Percentiles rank a stretch among this genome's conserved stretches.
Conservation (phyloP, 2,797 vertebrate genomes). For the Borostomias antarcticus region DNA sequence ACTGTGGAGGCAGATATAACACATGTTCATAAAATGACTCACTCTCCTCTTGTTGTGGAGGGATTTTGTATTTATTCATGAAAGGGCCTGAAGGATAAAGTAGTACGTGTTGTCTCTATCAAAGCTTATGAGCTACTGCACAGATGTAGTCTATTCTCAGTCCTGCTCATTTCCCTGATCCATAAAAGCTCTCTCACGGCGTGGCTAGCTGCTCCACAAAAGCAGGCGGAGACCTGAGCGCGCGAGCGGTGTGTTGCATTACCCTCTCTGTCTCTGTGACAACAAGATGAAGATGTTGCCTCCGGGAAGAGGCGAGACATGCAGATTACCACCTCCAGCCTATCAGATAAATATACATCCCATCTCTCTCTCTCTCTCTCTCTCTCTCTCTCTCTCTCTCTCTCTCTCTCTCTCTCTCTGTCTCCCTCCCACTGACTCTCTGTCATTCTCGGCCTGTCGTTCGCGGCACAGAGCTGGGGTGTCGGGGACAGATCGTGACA, state of each 20-base stretch:
- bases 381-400: constrained; percentile 49
- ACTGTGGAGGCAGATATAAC: too few species aligned
- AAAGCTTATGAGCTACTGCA: neutral
- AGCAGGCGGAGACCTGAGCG: too few species aligned
- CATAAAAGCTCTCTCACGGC: constrained; percentile 24
- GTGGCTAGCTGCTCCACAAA: constrained; percentile 11
- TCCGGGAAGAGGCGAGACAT: constrained; percentile 58
- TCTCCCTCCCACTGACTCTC: constrained; percentile 1
- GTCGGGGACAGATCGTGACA: constrained; percentile 92
- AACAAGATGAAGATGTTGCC: constrained; percentile 57
- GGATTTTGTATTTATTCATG: constrained; percentile 1
- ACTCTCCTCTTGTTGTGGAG: neutral
- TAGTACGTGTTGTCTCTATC: neutral
- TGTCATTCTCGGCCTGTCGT: neutral
- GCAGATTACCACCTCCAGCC: constrained; percentile 59
- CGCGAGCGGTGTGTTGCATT: constrained; percentile 50
- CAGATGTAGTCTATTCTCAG: neutral
- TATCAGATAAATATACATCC: constrained; percentile 56
- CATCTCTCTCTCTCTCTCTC: constrained; percentile 32
- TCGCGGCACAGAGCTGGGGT: constrained; percentile 67
- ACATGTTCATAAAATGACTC: neutral
- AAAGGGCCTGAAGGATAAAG: neutral
- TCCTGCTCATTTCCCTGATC: constrained; percentile 16
- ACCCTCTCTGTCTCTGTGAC: constrained; percentile 48
- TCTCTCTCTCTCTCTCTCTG: constrained; percentile 32